Percentiles rank a stretch among this genome's conserved stretches.
phyloP scores from a whole-genome alignment of 2,888 invertebrate species.

The Drosophila colorata region DNA sequence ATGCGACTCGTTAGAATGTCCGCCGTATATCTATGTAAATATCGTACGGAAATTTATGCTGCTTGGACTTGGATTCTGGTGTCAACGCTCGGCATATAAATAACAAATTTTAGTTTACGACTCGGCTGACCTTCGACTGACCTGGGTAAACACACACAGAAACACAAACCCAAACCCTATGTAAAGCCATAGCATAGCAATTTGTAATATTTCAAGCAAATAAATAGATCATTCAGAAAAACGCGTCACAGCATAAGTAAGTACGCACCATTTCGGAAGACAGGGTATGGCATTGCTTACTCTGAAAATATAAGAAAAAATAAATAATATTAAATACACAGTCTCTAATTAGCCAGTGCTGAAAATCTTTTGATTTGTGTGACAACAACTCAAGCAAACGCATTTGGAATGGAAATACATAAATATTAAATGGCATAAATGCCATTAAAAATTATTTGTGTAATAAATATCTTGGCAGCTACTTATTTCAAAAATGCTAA shows the following conservation, averaged over 20 bases:
- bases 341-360: conserved; percentile 22
- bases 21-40: conserved; percentile 54
- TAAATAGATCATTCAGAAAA: conserved; percentile 52
- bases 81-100: conserved; percentile 60
- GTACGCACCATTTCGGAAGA: conserved; percentile 11
- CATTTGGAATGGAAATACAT: conserved; percentile 11
- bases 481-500: neutral
- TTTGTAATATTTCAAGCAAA: conserved; percentile 54
- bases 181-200: conserved; percentile 12
- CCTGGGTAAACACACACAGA: conserved; percentile 29
- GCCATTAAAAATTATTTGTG: conserved; percentile 2
- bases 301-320: neutral
- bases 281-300: conserved; percentile 9
- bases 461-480: neutral
- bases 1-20: conserved; percentile 55
- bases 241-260: conserved; percentile 20
- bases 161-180: neutral
- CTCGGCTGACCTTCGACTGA: conserved; percentile 70
- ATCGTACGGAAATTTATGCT: conserved; percentile 64
- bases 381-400: conserved; percentile 28
- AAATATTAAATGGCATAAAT: conserved; percentile 15
- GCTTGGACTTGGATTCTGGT: conserved; percentile 51
- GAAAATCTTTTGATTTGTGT: conserved; percentile 56
- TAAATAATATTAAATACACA: conserved; percentile 10
- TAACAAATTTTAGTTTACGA: conserved; percentile 74